phyloP scores from a whole-genome alignment of 2,113 vertebrate genomes.

The Limnothrissa miodon region DNA sequence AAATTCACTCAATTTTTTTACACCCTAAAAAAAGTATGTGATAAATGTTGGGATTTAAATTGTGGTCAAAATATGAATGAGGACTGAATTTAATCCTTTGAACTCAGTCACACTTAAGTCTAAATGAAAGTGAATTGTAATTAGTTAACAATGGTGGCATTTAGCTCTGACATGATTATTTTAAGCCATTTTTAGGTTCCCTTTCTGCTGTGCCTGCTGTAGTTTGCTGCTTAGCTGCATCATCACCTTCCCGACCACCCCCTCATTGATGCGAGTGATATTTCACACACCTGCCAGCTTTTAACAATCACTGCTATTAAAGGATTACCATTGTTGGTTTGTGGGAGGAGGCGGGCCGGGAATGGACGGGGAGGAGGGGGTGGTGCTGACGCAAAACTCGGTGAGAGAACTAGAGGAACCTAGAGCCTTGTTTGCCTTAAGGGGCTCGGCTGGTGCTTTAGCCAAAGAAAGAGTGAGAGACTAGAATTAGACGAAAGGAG shows the following conservation, averaged over 20 bases:
- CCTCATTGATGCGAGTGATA: conserved; percentile 20
- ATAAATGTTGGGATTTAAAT: background rate
- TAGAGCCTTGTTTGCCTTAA: conserved; percentile 51
- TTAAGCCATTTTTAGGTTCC: background rate
- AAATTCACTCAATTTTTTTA: too few relatives aligned
- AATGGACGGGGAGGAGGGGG: conserved; percentile 25
- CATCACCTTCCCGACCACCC: background rate
- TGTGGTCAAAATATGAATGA: background rate
- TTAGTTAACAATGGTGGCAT: background rate
- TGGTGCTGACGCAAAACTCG: background rate
- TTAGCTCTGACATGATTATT: background rate
- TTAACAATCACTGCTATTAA: conserved; percentile 58
- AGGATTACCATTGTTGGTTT: conserved; percentile 55
- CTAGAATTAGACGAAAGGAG: background rate
- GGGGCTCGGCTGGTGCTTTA: conserved; percentile 47
- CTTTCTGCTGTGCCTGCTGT: background rate
- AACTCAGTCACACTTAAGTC: background rate
- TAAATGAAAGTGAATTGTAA: background rate
- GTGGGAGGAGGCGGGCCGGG: conserved; percentile 40
- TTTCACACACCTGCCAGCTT: conserved; percentile 52
- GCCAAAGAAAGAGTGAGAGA: conserved; percentile 44
- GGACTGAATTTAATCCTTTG: background rate
- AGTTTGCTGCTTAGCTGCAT: background rate
- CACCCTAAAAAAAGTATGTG: too few relatives aligned
- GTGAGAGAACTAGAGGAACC: background rate